These are phyloP conservation scores for Saccopteryx leptura DNA, from an alignment of 2,113 vertebrate species.

Conservation along the genomic window DNA sequence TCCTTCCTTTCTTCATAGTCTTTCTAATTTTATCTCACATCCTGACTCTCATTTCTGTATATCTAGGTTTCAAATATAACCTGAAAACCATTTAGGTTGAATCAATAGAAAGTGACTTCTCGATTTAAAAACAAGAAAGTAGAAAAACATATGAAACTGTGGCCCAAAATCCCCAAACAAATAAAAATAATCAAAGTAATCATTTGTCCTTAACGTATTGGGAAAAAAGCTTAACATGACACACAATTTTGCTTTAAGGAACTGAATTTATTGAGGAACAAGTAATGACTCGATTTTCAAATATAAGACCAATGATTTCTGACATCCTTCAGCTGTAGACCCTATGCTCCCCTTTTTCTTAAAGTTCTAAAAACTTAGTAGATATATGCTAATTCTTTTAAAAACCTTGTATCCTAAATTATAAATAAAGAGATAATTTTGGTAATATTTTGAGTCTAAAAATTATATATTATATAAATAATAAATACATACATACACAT, in stretches of 20 bases:
- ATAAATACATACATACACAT: not conserved
- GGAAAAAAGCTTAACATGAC: not conserved
- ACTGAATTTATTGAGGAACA: not conserved
- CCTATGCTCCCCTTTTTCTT: not conserved
- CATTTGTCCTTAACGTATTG: not conserved
- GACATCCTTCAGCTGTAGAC: not conserved
- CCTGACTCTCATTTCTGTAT: not conserved
- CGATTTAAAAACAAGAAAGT: not conserved
- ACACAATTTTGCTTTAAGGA: not conserved
- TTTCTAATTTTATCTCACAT: not conserved
- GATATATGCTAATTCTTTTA: not conserved
- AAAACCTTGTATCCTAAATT: constrained; percentile 4
- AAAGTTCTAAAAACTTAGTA: not conserved
- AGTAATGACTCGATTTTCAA: not conserved
- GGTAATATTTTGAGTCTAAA: not conserved
- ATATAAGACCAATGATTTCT: not conserved
- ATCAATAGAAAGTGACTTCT: not conserved
- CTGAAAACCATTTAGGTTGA: not conserved
- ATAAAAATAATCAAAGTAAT: not conserved
- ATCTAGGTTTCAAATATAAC: not conserved
- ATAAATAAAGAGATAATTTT: not conserved
- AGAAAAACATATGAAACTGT: not conserved
- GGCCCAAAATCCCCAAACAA: not conserved
- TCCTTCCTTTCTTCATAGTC: not conserved
- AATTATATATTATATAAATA: not conserved